Evolutionary conservation across 2,888 invertebrate genomes (phyloP).

Genomic region (Pristionchus arcanus): DNA sequence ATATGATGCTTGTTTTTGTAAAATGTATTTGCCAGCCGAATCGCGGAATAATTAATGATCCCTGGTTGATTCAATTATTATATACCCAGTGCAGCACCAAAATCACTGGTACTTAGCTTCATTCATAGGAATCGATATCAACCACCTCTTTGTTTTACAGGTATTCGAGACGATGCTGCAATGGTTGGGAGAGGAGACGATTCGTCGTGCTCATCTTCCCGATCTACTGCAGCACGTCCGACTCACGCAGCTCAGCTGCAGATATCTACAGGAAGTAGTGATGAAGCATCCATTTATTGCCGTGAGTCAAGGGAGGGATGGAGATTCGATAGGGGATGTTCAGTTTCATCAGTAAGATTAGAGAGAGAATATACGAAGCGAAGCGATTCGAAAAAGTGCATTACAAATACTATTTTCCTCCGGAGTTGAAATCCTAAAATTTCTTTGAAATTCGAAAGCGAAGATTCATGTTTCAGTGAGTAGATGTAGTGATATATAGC

Average conservation of each 20-base stretch:
- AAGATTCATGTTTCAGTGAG: background rate
- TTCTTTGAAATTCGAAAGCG: background rate
- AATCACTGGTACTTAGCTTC: too few species aligned
- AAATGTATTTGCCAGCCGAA: too few species aligned
- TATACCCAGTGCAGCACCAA: background rate
- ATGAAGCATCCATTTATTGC: constrained; percentile 64
- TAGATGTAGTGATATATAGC: background rate
- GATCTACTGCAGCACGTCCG: constrained; percentile 77
- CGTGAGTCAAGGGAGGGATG: constrained; percentile 43
- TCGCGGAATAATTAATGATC: too few species aligned
- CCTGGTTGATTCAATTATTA: constrained; percentile 58
- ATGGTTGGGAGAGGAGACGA: constrained; percentile 80
- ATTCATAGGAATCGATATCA: too few species aligned
- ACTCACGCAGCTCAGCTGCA: constrained; percentile 79
- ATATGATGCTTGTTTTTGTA: too few species aligned
- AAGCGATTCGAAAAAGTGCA: too few species aligned
- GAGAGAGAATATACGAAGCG: background rate
- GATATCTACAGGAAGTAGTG: constrained; percentile 78
- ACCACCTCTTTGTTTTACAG: constrained; percentile 60
- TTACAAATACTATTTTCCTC: too few species aligned
- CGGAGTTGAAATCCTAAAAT: too few species aligned
- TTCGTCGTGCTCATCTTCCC: constrained; percentile 61
- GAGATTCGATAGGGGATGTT: background rate
- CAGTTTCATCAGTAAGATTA: background rate
- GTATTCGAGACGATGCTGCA: constrained; percentile 81